Base-by-base conservation (phyloP, 2,888 invertebrate species). In the Eurytoma adleriae region DNA sequence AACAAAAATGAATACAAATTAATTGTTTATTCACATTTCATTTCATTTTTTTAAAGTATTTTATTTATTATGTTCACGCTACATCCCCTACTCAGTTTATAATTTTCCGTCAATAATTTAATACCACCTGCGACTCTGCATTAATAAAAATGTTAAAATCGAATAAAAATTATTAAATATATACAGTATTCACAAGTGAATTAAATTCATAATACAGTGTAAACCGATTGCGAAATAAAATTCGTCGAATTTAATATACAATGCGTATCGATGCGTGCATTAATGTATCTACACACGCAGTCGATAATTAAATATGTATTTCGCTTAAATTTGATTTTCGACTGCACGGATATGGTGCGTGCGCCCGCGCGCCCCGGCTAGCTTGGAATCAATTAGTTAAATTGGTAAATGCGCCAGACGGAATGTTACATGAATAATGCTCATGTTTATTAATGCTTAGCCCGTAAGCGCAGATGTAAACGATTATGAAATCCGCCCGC, bases 401-500 rank as follows among this genome's bases (percentile, higher is more conserved):
- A 80, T 77, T 70, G 69, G 73, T 61, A 80, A 80, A 73, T 69
- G 68, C 57, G 40, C 72, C 80, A 68, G 67, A 59, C 69, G 62
- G 59, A 73, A 80, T 69, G 77, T 69, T 80, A 69, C 69, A 73
- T 77, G 68, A 62, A 61, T 77, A 73, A 80, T 77, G 73, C 68
- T 72, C 73, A 77, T 80, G 67, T 77, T 80, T 77, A 80, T 80
- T 76, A 80, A 77, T 77, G 77, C 18, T 24, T 57, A 30, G 50
- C 27, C n/a, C 16, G 57, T 20, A 59, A 73, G 59, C 70, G 50
- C 74, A 74, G 66, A 79, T 69, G 69, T 68, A 74, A 74, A 79
- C 69, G 61, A 79, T 79, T 79, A 79, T 74, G 48, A 69, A 57
- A 79, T 69, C 62, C 73, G 20, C 73, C 57, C 24, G 16, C 14